These are phyloP conservation scores for Chaetodon trifasciatus DNA, from an alignment of 2,797 vertebrate species.

Conservation along the genomic window DNA sequence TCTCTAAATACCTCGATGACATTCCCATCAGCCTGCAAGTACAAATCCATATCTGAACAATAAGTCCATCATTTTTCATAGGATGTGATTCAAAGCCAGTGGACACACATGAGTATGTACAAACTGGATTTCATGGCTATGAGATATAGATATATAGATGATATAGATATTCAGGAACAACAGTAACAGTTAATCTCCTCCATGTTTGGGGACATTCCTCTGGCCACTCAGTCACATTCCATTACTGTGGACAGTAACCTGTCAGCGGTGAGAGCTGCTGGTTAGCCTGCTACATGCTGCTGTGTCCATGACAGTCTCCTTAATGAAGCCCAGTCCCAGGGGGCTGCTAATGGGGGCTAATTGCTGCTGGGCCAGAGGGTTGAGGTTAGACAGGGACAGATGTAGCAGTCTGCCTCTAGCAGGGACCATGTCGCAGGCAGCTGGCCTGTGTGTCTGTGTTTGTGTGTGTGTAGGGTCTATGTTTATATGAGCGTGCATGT, in stretches of 20 bases:
- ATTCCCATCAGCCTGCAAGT: too few relatives aligned
- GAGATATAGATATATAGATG: neutral
- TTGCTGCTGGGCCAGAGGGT: conserved; percentile 84
- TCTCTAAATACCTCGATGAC: too few relatives aligned
- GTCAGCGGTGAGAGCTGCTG: conserved; percentile 59
- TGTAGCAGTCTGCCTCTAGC: conserved; percentile 82
- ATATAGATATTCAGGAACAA: conserved; percentile 8
- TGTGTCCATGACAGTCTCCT: conserved; percentile 71
- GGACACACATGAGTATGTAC: neutral
- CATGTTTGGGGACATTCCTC: conserved; percentile 22
- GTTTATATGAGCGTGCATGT: conserved; percentile 14
- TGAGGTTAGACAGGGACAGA: conserved; percentile 83
- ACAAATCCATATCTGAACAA: neutral
- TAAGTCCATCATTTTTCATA: neutral
- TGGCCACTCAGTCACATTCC: conserved; percentile 53
- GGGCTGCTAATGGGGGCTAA: conserved; percentile 84
- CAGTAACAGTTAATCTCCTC: neutral
- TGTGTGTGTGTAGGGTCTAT: conserved; percentile 15
- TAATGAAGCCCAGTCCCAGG: conserved; percentile 83
- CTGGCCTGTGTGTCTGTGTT: conserved; percentile 65
- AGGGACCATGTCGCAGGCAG: conserved; percentile 75
- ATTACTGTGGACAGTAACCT: conserved; percentile 60
- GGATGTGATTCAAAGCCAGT: neutral
- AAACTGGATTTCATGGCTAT: neutral
- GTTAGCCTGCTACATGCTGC: conserved; percentile 55